Evolutionary conservation across 2,113 vertebrate genomes (phyloP), one percentile per base, ranked within the genome.

Genomic region (Phalacrocorax pelagicus): DNA sequence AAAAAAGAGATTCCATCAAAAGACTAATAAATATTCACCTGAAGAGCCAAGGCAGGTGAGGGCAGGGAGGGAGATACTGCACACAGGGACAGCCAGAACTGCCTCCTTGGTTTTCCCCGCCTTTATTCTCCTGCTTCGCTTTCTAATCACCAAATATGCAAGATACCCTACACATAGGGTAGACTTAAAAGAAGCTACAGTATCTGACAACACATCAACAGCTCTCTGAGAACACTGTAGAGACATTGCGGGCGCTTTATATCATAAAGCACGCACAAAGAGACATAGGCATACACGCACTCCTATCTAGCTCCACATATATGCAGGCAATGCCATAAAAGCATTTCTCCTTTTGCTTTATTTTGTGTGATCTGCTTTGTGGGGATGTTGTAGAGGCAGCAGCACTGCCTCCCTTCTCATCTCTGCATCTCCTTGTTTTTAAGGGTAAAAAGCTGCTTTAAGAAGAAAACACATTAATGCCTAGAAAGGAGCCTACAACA

Each of bases 301-400:
- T 57, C 57, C 73, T n/a, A 66, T 32, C 72, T 30, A 54, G 44
- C 62, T 38, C 67, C 44, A 75, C 36, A 23, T 24, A 87, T 79
- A 85, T 19, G 58, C 54, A 85, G 57, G 49, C 32, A 36, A n/a
- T 23, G 42, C 85, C 71, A 87, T 23, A 69, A 72, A 80, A 87
- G 67, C 78, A 24, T 29, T 87, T 72, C 73, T 87, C 78, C 79
- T 90, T 83, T 77, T 29, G 4, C 85, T 94, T 80, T 34, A 21
- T 49, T 88, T 74, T 21, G 65, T 66, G 54, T 85, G 58, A 94
- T 94, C 62, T 85, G 81, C 81, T 89, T 95, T 95, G 78, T 82
- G 84, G 17, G 57, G 34, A 91, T 38, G 52, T 5, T 32, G 54
- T 51, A 78, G 77, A 96, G 58, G 81, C 58, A 95, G 84, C 62